phyloP scores from a whole-genome alignment of 2,888 invertebrate genomes.

The Patella depressa region DNA sequence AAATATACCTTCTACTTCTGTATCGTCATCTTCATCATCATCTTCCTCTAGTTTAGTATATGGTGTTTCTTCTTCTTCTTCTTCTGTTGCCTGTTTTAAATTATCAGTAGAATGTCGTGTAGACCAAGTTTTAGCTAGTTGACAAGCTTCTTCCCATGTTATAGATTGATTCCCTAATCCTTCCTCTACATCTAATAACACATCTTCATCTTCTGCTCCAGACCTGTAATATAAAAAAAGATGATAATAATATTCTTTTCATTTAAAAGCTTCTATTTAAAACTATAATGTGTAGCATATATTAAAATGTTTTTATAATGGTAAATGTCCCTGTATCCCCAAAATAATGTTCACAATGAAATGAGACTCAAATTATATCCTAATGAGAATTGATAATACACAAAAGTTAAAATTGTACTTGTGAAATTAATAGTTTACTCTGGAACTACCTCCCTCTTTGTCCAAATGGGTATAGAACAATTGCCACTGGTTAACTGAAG shows the following conservation, averaged over 20 bases:
- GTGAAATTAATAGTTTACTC: too few relatives aligned
- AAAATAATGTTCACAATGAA: too few relatives aligned
- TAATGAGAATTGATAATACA: too few relatives aligned
- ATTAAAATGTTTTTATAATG: too few relatives aligned
- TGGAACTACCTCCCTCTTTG: too few relatives aligned
- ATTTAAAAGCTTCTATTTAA: too few relatives aligned
- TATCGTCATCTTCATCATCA: constrained; percentile 26
- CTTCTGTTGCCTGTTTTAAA: constrained; percentile 21
- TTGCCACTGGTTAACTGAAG: too few relatives aligned
- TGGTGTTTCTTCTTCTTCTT: constrained; percentile 6
- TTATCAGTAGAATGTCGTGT: constrained; percentile 39
- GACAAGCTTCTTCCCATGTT: constrained; percentile 39
- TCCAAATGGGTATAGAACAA: too few relatives aligned
- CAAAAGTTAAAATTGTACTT: too few relatives aligned
- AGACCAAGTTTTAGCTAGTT: constrained; percentile 36
- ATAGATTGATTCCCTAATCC: constrained; percentile 26
- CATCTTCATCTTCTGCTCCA: constrained; percentile 41
- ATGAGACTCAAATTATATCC: too few relatives aligned
- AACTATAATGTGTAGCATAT: too few relatives aligned
- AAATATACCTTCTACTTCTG: constrained; percentile 24
- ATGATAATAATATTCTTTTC: background rate
- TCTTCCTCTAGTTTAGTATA: constrained; percentile 28
- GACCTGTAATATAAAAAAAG: constrained; percentile 32
- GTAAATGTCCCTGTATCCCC: too few relatives aligned
- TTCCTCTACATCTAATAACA: constrained; percentile 36